Evolutionary conservation across 2,888 invertebrate genomes (phyloP), one percentile per base, ranked within the genome.

Genomic region (Marasmarcha lunaedactyla): DNA sequence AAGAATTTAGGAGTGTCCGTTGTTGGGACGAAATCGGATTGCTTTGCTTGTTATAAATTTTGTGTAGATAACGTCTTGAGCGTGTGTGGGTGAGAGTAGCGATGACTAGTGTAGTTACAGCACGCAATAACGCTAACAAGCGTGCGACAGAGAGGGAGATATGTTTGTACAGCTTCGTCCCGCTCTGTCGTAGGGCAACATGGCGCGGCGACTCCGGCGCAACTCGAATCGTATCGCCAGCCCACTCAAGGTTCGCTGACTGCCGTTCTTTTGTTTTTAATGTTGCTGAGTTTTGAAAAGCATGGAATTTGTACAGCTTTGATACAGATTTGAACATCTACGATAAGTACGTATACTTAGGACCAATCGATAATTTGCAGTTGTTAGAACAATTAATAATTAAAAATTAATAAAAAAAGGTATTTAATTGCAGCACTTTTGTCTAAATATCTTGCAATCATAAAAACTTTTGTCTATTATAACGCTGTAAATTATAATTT

Each of bases 171-270:
- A 55, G 71, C 71, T 62, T 30, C 46, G 46, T 81, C 71, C 42
- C 63, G 41, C 42, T 74, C 55, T 48, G 44, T 58, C 72, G 64
- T 65, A 59, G 67, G 70, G 71, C 77, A 83, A 78, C 72, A 81
- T 83, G 83, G 83, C 81, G 78, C 71, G 72, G 64, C 67, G 76
- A 77, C 79, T 79, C 81, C 86, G 86, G 87, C 87, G 87, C 87
- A 87, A 78, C 87, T 87, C 87, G 85, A 77, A 78, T 78, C 79
- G 77, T 79, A 83, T 84, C 79, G 84, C 79, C 84, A 79, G 78
- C 84, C 86, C 85, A 87, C 87, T 87, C 84, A 84, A 84, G 84
- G 84, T 84, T 84, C 84, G 84, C 84, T 84, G 84, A 84, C 84
- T 84, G 84, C 78, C 83, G 79, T 81, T 83, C 84, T 84, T 84